A percentile compares a stretch with the other conserved stretches of the same genome.
These are phyloP conservation scores for Telmatochromis sp. DNA, from an alignment of 2,113 vertebrate species.

Conservation along the genomic window DNA sequence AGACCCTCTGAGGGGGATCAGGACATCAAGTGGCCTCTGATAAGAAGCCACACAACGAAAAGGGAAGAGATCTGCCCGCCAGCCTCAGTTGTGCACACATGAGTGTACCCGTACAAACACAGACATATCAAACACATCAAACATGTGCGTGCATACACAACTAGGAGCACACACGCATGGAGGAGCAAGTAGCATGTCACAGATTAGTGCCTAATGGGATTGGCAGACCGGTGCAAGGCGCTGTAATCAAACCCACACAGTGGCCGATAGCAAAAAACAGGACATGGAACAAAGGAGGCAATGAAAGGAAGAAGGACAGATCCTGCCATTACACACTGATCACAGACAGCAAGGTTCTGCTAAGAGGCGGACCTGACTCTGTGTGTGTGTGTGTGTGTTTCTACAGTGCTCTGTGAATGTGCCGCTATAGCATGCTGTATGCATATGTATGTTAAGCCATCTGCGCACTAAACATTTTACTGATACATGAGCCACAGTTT, in stretches of 20 bases:
- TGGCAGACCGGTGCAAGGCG: conserved; percentile 37
- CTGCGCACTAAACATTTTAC: neutral
- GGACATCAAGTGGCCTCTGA: conserved; percentile 52
- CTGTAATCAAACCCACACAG: conserved; percentile 57
- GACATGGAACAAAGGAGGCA: conserved; percentile 54
- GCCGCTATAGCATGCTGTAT: neutral
- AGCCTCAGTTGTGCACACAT: neutral
- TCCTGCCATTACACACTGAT: conserved; percentile 43
- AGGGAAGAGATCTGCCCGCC: neutral
- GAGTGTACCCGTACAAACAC: conserved; percentile 5
- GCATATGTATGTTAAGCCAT: neutral
- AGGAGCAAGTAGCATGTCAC: conserved; percentile 44
- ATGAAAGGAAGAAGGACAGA: conserved; percentile 36
- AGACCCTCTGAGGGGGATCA: conserved; percentile 38
- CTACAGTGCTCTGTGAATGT: neutral
- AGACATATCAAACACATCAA: conserved; percentile 34
- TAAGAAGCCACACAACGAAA: conserved; percentile 28
- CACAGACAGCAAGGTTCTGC: conserved; percentile 20
- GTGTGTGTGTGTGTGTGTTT: neutral
- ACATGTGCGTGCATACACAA: conserved; percentile 14
- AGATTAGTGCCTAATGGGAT: conserved; percentile 66
- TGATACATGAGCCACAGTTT: neutral
- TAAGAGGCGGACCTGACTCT: neutral
- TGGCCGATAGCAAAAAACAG: conserved; percentile 46
- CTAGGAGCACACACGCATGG: conserved; percentile 12